Evolutionary conservation across 2,888 invertebrate species (phyloP).

Genomic region (Neocrepidodera transversa): DNA sequence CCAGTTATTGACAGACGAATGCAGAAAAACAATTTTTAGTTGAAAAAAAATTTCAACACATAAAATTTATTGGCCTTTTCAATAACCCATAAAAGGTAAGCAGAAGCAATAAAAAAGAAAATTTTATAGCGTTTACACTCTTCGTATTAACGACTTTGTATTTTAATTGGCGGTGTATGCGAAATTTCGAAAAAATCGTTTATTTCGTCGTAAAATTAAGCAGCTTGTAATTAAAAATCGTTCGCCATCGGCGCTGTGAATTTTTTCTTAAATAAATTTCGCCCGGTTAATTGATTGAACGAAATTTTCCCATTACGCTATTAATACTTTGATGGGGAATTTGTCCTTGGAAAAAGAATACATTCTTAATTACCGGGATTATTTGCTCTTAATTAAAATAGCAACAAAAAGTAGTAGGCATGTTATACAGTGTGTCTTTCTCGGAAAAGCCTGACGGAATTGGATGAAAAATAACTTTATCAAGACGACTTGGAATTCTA

Average conservation of each 20-base stretch:
- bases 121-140: conserved; percentile 15
- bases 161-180: conserved; percentile 16
- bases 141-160: conserved; percentile 22
- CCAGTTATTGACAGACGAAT: no score
- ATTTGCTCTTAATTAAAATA: conserved; percentile 20
- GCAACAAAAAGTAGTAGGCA: conserved; percentile 20
- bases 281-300: not conserved
- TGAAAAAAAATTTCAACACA: no score
- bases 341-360: conserved; percentile 10
- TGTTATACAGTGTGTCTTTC: conserved; percentile 11
- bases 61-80: conserved; percentile 1
- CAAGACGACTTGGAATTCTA: conserved; percentile 7
- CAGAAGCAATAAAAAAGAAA: conserved; percentile 17
- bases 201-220: conserved; percentile 16
- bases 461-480: conserved; percentile 20
- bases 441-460: conserved; percentile 7
- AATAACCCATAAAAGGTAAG: conserved; percentile 11
- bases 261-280: not conserved
- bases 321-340: not conserved
- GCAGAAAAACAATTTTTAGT: no score
- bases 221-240: conserved; percentile 6
- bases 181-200: conserved; percentile 9
- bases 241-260: not conserved
- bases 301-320: conserved; percentile 1
- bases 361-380: conserved; percentile 9